Percentiles rank a stretch among this genome's conserved stretches.
phyloP scores from a whole-genome alignment of 1,140 invertebrate genomes.

The Drosophila equinoxialis region DNA sequence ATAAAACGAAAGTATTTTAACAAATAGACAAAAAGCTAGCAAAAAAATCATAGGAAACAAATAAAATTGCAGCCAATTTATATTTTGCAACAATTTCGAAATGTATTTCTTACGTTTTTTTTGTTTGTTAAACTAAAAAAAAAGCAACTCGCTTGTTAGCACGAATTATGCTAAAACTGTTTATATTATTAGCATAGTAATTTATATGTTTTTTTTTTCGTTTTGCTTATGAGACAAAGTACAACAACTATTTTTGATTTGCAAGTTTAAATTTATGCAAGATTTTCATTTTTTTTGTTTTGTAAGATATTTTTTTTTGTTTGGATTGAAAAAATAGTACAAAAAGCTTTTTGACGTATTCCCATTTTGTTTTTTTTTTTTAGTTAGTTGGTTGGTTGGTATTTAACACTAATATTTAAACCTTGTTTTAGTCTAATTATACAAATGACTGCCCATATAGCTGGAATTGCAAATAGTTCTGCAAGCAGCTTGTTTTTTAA shows the following conservation, averaged over 20 bases:
- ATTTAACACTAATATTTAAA: slow-evolving; percentile 11
- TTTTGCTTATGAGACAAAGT: slow-evolving; percentile 74
- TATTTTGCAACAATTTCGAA: slow-evolving; percentile 44
- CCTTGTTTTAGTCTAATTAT: slow-evolving; percentile 66
- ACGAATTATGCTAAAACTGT: slow-evolving; percentile 71
- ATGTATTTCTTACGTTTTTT: slow-evolving; percentile 13
- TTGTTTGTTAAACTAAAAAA: slow-evolving; percentile 67
- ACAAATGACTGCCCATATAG: slow-evolving; percentile 83
- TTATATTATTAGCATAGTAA: slow-evolving; percentile 32
- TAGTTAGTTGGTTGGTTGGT: slow-evolving; percentile 59
- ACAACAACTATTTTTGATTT: slow-evolving; percentile 74
- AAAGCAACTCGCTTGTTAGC: slow-evolving; percentile 26
- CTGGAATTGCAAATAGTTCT: slow-evolving; percentile 58
- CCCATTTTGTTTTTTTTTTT: slow-evolving; percentile 30
- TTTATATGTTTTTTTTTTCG: slow-evolving; percentile 41
- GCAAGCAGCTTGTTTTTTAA: slow-evolving; percentile 58
- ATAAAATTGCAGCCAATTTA: slow-evolving; percentile 40
- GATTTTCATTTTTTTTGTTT: slow-evolving; percentile 44
- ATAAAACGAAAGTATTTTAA: slow-evolving; percentile 62
- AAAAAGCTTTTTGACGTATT: slow-evolving; percentile 76
- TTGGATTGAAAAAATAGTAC: slow-evolving; percentile 77
- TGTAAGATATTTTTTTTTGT: slow-evolving; percentile 51
- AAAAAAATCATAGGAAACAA: slow-evolving; percentile 70
- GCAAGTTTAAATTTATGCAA: slow-evolving; percentile 44
- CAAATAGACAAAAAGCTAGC: slow-evolving; percentile 77